A percentile compares a stretch with the other conserved stretches of the same genome.
Conservation (phyloP, 2,797 vertebrate genomes). For the Peromyscus aztecus region DNA sequence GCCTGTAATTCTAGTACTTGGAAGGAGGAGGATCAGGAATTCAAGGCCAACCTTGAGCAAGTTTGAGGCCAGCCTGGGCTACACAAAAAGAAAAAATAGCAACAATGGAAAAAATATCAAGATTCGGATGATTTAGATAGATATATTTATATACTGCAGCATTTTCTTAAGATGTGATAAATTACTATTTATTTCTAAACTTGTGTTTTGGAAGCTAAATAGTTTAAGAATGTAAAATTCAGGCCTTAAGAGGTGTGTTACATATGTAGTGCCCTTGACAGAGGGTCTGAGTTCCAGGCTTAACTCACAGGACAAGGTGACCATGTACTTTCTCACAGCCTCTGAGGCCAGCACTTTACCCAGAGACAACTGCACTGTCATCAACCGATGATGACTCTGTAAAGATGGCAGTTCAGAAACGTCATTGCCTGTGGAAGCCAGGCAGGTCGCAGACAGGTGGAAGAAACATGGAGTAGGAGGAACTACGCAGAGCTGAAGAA, state of each 20-base stretch:
- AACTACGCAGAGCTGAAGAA: not conserved
- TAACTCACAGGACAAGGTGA: not conserved
- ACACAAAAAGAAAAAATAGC: not conserved
- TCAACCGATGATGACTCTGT: not conserved
- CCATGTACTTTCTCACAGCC: not conserved
- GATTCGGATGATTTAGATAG: not conserved
- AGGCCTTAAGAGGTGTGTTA: not conserved
- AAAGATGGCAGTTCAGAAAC: not conserved
- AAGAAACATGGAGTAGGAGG: not conserved
- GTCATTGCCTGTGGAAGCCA: not conserved
- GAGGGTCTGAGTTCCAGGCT: not conserved
- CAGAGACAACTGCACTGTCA: not conserved
- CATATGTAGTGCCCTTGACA: not conserved
- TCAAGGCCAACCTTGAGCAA: not conserved
- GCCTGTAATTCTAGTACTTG: not conserved
- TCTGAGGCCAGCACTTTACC: not conserved
- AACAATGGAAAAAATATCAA: not conserved
- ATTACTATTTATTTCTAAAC: conserved; percentile 57
- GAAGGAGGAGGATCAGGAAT: not conserved
- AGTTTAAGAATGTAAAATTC: conserved; percentile 1
- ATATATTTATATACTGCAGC: not conserved
- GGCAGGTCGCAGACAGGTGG: not conserved
- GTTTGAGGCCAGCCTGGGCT: not conserved
- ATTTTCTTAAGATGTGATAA: not conserved
- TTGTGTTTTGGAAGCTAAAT: not conserved